These are phyloP conservation scores for Trachelus stipa DNA, from an alignment of 2,888 invertebrate genomes.

Conservation along the genomic window DNA sequence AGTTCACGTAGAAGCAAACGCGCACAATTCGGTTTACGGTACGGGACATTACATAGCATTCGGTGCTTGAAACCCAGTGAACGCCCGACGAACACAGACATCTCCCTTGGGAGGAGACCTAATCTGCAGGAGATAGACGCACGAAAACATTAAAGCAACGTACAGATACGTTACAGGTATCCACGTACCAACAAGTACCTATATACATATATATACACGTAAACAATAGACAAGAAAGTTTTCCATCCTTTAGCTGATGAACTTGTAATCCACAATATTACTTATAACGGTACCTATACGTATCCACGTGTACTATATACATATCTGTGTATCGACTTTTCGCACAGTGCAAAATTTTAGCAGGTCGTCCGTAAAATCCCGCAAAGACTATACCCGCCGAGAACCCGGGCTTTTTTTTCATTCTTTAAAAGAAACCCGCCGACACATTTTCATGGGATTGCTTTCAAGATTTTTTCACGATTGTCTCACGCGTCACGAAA, in stretches of 20 bases:
- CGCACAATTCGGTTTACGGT: background rate
- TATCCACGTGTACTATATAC: background rate
- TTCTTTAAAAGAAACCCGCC: background rate
- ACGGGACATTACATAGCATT: background rate
- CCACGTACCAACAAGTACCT: background rate
- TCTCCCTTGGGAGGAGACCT: background rate
- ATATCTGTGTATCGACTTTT: background rate
- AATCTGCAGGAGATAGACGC: background rate
- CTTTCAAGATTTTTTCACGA: too few relatives aligned
- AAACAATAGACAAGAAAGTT: background rate
- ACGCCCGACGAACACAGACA: background rate
- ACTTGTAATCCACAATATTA: too few relatives aligned
- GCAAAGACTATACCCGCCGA: background rate
- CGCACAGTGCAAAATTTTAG: background rate
- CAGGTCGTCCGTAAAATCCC: background rate
- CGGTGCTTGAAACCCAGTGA: background rate
- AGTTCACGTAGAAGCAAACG: background rate
- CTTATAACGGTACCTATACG: background rate
- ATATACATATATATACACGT: background rate
- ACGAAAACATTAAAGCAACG: background rate
- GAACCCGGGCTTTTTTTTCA: background rate
- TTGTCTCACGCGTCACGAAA: too few relatives aligned
- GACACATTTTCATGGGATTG: background rate
- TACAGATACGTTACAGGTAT: background rate
- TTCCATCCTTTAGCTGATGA: too few relatives aligned